A percentile compares a stretch with the other conserved stretches of the same genome.
phyloP scores from a whole-genome alignment of 2,888 invertebrate genomes.

The Ypsolopha sequella region DNA sequence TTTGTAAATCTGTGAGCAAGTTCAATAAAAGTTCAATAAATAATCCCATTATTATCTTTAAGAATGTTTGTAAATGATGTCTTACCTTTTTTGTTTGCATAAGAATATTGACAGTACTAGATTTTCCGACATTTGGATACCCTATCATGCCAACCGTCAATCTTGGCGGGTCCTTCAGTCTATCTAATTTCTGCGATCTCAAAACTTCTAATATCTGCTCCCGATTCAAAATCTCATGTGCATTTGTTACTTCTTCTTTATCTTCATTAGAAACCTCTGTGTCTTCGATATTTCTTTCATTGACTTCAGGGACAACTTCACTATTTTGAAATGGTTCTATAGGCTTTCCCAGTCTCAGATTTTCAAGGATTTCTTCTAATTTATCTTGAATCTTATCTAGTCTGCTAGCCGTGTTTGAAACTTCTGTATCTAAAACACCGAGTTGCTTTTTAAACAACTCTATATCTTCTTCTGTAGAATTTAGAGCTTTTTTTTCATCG shows the following conservation, averaged over 20 bases:
- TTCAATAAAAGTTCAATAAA: too few relatives aligned
- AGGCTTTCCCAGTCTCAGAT: slow-evolving; percentile 39
- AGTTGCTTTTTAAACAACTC: slow-evolving; percentile 63
- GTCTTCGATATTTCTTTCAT: slow-evolving; percentile 7
- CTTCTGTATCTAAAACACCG: slow-evolving; percentile 60
- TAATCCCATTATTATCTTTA: too few relatives aligned
- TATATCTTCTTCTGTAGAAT: slow-evolving; percentile 44
- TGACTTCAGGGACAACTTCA: slow-evolving; percentile 8
- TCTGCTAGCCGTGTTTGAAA: slow-evolving; percentile 66
- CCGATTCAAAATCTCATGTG: slow-evolving; percentile 73
- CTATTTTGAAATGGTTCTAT: slow-evolving; percentile 28
- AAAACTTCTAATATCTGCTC: slow-evolving; percentile 80
- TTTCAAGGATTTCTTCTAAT: slow-evolving; percentile 53
- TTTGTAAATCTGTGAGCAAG: too few relatives aligned
- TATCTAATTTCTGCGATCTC: slow-evolving; percentile 60
- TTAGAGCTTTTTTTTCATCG: slow-evolving; percentile 30
- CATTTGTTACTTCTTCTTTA: slow-evolving; percentile 46
- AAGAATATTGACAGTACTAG: slow-evolving; percentile 96
- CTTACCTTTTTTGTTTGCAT: slow-evolving; percentile 84
- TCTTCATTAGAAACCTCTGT: slow-evolving; percentile 7
- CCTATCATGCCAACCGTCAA: slow-evolving; percentile 95
- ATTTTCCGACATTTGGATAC: slow-evolving; percentile 99
- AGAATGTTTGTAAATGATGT: background rate
- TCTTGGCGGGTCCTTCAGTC: slow-evolving; percentile 58
- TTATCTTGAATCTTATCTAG: slow-evolving; percentile 66